phyloP scores from a whole-genome alignment of 2,797 vertebrate species.

The Micropoecilia bifurca region DNA sequence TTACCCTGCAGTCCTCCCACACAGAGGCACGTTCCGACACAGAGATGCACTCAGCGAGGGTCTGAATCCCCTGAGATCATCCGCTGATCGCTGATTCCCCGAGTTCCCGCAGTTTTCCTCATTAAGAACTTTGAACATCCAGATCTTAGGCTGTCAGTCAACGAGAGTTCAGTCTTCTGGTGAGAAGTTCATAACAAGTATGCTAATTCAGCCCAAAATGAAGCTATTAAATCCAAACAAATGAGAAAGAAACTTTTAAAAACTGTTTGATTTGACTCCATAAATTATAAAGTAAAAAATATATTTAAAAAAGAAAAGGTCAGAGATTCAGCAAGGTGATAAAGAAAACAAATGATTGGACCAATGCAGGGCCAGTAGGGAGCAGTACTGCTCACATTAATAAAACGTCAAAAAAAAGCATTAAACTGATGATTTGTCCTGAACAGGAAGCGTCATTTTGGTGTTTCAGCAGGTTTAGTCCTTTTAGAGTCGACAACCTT shows the following conservation, averaged over 20 bases:
- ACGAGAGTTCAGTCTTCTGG: constrained; percentile 17
- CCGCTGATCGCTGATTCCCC: constrained; percentile 47
- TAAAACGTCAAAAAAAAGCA: background rate
- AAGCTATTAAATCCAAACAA: constrained; percentile 6
- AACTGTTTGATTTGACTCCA: background rate
- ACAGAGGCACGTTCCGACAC: constrained; percentile 31
- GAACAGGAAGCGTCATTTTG: background rate
- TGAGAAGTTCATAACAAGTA: constrained; percentile 25
- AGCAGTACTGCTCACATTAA: background rate
- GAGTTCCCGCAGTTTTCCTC: constrained; percentile 42
- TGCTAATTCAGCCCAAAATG: background rate
- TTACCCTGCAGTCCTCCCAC: constrained; percentile 58
- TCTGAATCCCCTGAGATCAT: constrained; percentile 45
- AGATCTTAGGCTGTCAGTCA: constrained; percentile 15
- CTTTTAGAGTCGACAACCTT: background rate
- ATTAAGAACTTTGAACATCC: constrained; percentile 38
- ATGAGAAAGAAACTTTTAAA: background rate
- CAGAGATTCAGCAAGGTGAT: background rate
- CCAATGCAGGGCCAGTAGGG: background rate
- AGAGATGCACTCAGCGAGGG: constrained; percentile 29
- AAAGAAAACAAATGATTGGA: background rate
- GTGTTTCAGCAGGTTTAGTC: background rate
- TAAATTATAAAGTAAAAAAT: background rate
- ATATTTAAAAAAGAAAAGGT: background rate
- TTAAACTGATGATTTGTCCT: background rate